Percentiles rank a stretch among this genome's conserved stretches.
Conservation (phyloP, 2,113 vertebrate genomes). For the Aepyceros melampus region DNA sequence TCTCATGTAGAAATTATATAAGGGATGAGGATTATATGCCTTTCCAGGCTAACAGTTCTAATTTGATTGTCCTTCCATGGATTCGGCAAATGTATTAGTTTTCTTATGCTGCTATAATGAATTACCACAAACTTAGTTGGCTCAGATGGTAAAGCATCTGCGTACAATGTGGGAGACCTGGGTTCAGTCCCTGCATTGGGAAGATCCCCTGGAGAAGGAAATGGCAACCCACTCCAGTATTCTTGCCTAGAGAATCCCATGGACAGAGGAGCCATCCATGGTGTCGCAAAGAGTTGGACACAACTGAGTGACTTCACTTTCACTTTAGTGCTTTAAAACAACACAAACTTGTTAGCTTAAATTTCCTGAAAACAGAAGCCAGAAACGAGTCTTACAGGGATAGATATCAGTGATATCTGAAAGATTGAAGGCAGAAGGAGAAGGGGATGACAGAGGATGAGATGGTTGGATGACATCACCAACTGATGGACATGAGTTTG, state of each 20-base stretch:
- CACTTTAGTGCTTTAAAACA: neutral
- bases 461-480: neutral
- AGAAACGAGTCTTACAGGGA: neutral
- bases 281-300: too few relatives aligned
- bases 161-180: too few relatives aligned
- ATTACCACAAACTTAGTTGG: neutral
- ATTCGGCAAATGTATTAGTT: neutral
- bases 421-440: neutral
- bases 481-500: neutral
- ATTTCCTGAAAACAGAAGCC: neutral
- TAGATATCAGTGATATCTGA: neutral
- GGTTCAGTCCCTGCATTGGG: too few relatives aligned
- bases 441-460: neutral
- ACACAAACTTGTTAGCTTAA: neutral
- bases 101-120: neutral
- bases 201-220: too few relatives aligned
- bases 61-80: neutral
- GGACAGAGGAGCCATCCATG: too few relatives aligned
- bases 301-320: too few relatives aligned
- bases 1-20: neutral
- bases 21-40: neutral
- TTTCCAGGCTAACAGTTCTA: neutral
- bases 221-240: too few relatives aligned
- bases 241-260: too few relatives aligned
- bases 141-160: too few relatives aligned